These are phyloP conservation scores for Phyto melanocephala DNA, from an alignment of 2,888 invertebrate genomes.

Conservation along the genomic window DNA sequence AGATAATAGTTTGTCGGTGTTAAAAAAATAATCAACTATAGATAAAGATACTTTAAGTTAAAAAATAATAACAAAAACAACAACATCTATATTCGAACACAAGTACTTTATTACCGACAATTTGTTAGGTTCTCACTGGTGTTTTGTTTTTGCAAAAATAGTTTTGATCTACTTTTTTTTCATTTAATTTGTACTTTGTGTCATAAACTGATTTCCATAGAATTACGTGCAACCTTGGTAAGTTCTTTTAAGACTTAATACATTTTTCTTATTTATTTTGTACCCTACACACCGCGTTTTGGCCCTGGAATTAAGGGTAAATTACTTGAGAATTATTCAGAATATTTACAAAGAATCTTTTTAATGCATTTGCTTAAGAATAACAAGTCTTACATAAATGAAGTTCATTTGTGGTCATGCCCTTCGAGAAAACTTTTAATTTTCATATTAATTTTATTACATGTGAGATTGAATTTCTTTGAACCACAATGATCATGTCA, in stretches of 20 bases:
- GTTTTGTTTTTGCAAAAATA: background rate
- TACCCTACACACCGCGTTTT: slow-evolving; percentile 40
- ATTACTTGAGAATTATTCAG: slow-evolving; percentile 33
- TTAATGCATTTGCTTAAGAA: slow-evolving; percentile 3
- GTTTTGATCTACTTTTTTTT: slow-evolving; percentile 22
- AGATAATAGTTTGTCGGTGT: slow-evolving; percentile 1
- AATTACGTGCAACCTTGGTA: slow-evolving; percentile 59
- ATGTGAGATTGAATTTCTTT: background rate
- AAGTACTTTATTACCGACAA: slow-evolving; percentile 15
- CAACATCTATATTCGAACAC: slow-evolving; percentile 12
- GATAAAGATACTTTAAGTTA: background rate
- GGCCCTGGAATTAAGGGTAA: slow-evolving; percentile 12
- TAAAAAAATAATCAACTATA: slow-evolving; percentile 2
- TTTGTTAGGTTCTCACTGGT: slow-evolving; percentile 40
- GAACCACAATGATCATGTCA: background rate
- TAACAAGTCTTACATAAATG: slow-evolving; percentile 15
- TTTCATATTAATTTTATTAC: background rate
- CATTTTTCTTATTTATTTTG: slow-evolving; percentile 22
- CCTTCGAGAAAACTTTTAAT: slow-evolving; percentile 6
- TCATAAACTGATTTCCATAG: slow-evolving; percentile 56
- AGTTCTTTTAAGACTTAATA: slow-evolving; percentile 41
- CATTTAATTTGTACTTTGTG: slow-evolving; percentile 51
- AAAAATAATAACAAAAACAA: slow-evolving; percentile 1
- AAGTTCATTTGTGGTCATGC: slow-evolving; percentile 43
- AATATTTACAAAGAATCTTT: slow-evolving; percentile 3